Conservation (phyloP, 2,888 invertebrate species). For the Exephanes ischioxanthus region DNA sequence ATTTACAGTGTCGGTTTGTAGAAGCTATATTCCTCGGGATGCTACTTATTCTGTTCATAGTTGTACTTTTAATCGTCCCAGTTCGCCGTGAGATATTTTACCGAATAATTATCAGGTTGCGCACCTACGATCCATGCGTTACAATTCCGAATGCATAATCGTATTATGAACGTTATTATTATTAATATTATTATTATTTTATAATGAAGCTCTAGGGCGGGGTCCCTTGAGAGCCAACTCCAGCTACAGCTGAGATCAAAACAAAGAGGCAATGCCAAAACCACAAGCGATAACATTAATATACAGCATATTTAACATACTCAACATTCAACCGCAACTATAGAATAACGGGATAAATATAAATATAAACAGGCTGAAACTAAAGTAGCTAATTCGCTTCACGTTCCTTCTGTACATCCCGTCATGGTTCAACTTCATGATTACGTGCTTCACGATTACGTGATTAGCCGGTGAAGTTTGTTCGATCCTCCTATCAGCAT, state of each 20-base stretch:
- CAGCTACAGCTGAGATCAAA: no score
- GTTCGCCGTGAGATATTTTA: not conserved
- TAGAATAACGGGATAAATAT: no score
- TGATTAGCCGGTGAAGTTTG: not conserved
- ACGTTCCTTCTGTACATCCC: not conserved
- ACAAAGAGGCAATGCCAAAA: no score
- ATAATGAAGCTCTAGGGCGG: no score
- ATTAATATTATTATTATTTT: no score
- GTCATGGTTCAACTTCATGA: not conserved
- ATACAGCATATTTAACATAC: no score
- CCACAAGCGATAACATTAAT: no score
- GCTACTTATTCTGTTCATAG: not conserved
- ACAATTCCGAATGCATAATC: not conserved
- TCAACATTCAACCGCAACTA: no score
- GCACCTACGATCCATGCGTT: not conserved
- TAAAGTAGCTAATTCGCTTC: no score
- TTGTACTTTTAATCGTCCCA: not conserved
- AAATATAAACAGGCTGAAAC: no score
- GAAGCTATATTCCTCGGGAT: conserved; percentile 3
- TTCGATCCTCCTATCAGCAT: not conserved
- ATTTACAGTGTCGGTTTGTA: not conserved
- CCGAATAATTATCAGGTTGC: not conserved
- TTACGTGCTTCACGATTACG: not conserved
- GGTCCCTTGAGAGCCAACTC: no score
- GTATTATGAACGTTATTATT: no score